Evolutionary conservation across 2,113 vertebrate species (phyloP).

Genomic region (rabbit (Oryctolagus cuniculus)): mOryCun1.1 NC_091448.1:63938501-63939000

Average conservation of each 20-base stretch:
- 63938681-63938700: too few species aligned
- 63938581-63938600: neutral
- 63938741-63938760: neutral
- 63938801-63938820: too few species aligned
- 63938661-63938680: too few species aligned
- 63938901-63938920: neutral
- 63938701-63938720: too few species aligned
- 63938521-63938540: neutral
- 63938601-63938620: neutral
- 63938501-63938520: neutral
- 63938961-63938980: neutral
- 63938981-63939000: too few species aligned
- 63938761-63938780: neutral
- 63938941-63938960: neutral
- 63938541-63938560: neutral
- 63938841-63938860: neutral
- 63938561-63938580: neutral
- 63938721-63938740: fast-evolving
- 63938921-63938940: neutral
- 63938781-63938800: too few species aligned
- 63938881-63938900: too few species aligned
- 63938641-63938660: too few species aligned
- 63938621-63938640: too few species aligned
- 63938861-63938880: too few species aligned
- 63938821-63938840: too few species aligned